A percentile compares a stretch with the other conserved stretches of the same genome.
Conservation (phyloP, 2,888 invertebrate species). For the Monochamus alternatus region DNA sequence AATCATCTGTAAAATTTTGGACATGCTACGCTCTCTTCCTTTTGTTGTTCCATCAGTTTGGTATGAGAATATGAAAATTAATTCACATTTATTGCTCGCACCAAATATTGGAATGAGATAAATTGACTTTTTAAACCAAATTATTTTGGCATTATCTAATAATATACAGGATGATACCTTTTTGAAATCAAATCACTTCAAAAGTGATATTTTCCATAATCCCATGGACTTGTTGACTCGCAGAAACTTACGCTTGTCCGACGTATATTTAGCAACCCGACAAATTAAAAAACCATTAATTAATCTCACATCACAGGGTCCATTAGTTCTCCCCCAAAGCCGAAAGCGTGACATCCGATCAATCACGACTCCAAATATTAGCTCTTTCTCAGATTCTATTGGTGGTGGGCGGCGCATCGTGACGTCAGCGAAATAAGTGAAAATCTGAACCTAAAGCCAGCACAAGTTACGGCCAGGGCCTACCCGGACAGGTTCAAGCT, state of each 20-base stretch:
- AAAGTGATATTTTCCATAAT: too few species aligned
- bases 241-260: neutral
- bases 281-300: conserved; percentile 41
- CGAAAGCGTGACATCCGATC: conserved; percentile 52
- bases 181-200: too few species aligned
- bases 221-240: too few species aligned
- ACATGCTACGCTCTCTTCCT: too few species aligned
- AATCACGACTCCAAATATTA: conserved; percentile 63
- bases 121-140: too few species aligned
- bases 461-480: conserved; percentile 39
- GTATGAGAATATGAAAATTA: too few species aligned
- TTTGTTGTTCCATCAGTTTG: too few species aligned
- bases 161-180: too few species aligned
- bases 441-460: conserved; percentile 57
- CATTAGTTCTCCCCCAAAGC: conserved; percentile 46
- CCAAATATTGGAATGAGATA: too few species aligned
- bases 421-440: conserved; percentile 57
- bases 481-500: neutral
- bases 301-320: conserved; percentile 40
- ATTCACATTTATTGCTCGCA: too few species aligned
- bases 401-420: conserved; percentile 60
- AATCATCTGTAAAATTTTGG: too few species aligned
- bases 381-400: conserved; percentile 61
- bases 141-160: too few species aligned
- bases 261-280: conserved; percentile 30